Evolutionary conservation across 2,113 vertebrate genomes (phyloP).

Genomic region (Cranoglanis bouderius): DNA sequence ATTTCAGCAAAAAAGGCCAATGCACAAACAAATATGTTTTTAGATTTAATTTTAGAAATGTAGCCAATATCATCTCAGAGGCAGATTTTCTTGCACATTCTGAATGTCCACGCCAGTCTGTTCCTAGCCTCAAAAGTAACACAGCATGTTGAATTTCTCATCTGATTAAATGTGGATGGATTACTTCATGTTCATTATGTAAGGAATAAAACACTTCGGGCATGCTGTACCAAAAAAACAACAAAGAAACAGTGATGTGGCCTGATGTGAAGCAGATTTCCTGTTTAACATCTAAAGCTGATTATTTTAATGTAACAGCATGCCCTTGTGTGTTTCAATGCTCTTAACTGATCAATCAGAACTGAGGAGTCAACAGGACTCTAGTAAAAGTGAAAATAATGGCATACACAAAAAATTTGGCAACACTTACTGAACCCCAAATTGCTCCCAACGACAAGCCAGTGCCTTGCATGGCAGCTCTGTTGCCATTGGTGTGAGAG

Average conservation of each 20-base stretch:
- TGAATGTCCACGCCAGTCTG: not conserved
- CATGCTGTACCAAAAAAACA: not conserved
- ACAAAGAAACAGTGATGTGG: too few relatives aligned
- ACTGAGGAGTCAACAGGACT: too few relatives aligned
- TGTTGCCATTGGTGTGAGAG: too few relatives aligned
- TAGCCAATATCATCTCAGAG: too few relatives aligned
- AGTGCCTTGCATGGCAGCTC: too few relatives aligned
- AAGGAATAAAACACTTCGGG: not conserved
- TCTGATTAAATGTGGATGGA: not conserved
- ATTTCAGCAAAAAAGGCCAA: not conserved
- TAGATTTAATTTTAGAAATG: not conserved
- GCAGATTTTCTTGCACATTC: not conserved
- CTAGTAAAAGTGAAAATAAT: too few relatives aligned
- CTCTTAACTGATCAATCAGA: not conserved
- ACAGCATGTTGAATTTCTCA: not conserved
- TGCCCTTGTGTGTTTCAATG: not conserved
- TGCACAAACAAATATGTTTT: not conserved
- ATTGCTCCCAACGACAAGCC: too few relatives aligned
- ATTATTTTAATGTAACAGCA: not conserved
- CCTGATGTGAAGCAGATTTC: too few relatives aligned
- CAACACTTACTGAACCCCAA: too few relatives aligned
- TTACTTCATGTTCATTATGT: not conserved
- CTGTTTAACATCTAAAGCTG: not conserved
- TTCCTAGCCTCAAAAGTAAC: too few relatives aligned
- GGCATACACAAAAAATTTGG: not conserved